Conservation (phyloP, 2,113 vertebrate genomes). For the Otocyon megalotis region DNA sequence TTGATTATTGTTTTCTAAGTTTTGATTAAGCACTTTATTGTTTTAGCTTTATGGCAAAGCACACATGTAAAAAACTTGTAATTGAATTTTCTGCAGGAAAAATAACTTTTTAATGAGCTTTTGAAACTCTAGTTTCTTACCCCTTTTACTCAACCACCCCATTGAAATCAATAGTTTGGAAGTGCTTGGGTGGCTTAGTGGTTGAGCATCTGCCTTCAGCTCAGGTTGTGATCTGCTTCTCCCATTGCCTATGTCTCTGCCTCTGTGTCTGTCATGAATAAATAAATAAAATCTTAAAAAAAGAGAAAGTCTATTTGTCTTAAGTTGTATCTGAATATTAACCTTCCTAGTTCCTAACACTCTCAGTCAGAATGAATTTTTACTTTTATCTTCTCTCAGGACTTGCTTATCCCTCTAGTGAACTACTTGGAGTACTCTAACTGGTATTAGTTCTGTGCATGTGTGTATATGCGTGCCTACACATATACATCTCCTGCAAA, state of each 20-base stretch:
- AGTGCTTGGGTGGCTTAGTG: too few species aligned
- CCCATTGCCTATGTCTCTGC: too few species aligned
- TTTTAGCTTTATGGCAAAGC: slow-evolving; percentile 15
- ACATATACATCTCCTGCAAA: not conserved
- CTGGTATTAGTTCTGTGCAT: not conserved
- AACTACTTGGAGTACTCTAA: not conserved
- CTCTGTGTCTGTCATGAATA: too few species aligned
- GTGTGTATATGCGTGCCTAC: not conserved
- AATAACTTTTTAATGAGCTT: not conserved
- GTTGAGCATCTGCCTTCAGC: too few species aligned
- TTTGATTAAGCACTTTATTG: not conserved
- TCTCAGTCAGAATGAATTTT: not conserved
- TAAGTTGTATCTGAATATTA: not conserved
- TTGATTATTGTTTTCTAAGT: not conserved
- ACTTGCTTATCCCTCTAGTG: not conserved
- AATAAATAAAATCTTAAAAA: too few species aligned
- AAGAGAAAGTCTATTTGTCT: not conserved
- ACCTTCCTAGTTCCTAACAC: not conserved
- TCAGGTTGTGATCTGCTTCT: too few species aligned
- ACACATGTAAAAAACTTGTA: not conserved
- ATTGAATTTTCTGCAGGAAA: slow-evolving; percentile 34
- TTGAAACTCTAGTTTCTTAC: not conserved
- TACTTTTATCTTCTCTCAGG: not conserved
- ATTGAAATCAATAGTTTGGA: not conserved
- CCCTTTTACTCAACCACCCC: not conserved